Percentiles rank a stretch among this genome's conserved stretches.
These are phyloP conservation scores for Dicrostonyx torquatus DNA, from an alignment of 2,797 vertebrate genomes.

Conservation along the genomic window DNA sequence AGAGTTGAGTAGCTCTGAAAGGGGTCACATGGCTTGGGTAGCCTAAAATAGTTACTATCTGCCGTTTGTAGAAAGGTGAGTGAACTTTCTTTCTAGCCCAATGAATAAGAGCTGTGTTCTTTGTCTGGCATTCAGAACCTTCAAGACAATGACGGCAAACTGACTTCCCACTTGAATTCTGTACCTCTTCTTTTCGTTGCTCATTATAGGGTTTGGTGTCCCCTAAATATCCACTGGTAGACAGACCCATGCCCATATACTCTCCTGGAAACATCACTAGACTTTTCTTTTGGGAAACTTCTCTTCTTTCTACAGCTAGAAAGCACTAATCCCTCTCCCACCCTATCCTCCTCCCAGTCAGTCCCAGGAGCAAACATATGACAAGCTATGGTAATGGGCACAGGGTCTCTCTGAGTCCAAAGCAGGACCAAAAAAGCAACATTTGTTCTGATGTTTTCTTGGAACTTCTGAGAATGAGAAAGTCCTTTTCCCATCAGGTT, in stretches of 20 bases:
- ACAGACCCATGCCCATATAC: not conserved
- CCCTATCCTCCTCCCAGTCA: not conserved
- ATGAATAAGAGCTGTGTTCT: not conserved
- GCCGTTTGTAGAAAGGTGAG: not conserved
- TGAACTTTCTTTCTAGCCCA: not conserved
- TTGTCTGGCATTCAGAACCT: not conserved
- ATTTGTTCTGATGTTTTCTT: not conserved
- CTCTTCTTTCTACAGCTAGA: not conserved
- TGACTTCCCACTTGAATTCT: slow-evolving; percentile 16
- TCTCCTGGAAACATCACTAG: not conserved
- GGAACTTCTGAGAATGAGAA: not conserved
- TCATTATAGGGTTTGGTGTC: not conserved
- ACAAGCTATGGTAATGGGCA: not conserved
- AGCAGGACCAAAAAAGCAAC: not conserved
- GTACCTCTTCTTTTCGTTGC: not conserved
- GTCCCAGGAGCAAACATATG: not conserved
- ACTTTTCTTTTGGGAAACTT: slow-evolving; percentile 2
- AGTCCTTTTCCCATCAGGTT: not conserved
- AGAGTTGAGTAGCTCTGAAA: not conserved
- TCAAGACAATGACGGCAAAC: slow-evolving; percentile 14
- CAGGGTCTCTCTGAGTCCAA: not conserved
- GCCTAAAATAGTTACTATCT: slow-evolving; percentile 15
- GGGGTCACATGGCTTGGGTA: not conserved
- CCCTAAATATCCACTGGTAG: not conserved
- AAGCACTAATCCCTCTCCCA: not conserved